Base-by-base conservation (phyloP, 2,888 invertebrate species). In the Drosophila cognata region DNA sequence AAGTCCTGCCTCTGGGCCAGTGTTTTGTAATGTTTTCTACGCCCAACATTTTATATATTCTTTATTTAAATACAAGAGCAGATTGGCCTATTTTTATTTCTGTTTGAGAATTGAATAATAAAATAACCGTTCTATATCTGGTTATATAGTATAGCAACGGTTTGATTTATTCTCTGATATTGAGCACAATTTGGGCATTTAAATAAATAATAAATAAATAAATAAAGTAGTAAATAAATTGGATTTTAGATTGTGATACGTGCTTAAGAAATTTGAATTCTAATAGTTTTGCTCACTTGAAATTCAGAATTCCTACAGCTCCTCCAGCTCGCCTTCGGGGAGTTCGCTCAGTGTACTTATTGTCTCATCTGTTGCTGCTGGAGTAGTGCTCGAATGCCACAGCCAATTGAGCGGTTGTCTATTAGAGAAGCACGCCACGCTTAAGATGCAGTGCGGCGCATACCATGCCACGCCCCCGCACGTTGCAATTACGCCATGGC, bases 401-500 rank as follows among this genome's bases (percentile, higher is more conserved):
- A 74, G 71, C 82, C 82, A 82, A 82, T 84, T 80, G 82, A 77
- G 78, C 62, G 67, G 66, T 75, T 80, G 75, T 82, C 82, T 75
- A 56, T 63, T 57, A 50, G 69, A 46, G 50, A 35, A 48, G 28
- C 51, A 28, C 33, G 51, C 25, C 51, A 53, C 13, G 65, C 31
- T 53, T 38, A 31, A n/a, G 35, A 53, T 55, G 50, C 53, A 62
- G 33, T 46, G 57, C 46, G 50, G 56, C 25, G 36, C 35, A 21
- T 48, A 18, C 21, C 36, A 56, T 28, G 66, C 68, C 70, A 82
- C 82, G 79, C 74, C 84, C 70, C 61, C 13, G 16, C n/a, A 38
- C 59, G 53, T 43, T 68, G 73, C 82, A 80, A 80, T 80, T 77
- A 83, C 75, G 66, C 58, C 62, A 51, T 28, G 43, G 50, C 38